Evolutionary conservation across 2,113 vertebrate genomes (phyloP), one percentile per base, ranked within the genome.

Genomic region (Rhineura floridana): DNA sequence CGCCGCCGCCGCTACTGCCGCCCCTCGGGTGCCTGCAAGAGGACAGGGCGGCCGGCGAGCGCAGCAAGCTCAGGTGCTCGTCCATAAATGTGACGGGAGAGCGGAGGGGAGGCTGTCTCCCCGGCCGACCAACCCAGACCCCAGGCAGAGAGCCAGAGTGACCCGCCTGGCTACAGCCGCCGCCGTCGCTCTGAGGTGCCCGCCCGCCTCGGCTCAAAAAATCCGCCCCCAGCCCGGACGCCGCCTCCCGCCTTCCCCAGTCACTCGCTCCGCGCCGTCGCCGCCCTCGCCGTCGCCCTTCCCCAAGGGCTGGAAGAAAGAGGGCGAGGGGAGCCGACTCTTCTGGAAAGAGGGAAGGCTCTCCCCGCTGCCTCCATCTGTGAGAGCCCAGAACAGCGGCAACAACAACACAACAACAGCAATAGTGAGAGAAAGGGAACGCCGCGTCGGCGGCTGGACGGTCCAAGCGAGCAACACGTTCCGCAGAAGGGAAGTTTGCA

Each of bases 51-150:
- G 97, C 97, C 88, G 98, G 98, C 92, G 98, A 98, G 96, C 96
- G 93, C 90, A 98, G 98, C 95, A 98, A 97, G 97, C 98, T 97
- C 96, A 96, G 97, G 94, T 97, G 98, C 96, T 99, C 98, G 97
- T 98, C 98, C 98, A 98, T 98, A 96, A 97, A 97, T 96, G 97
- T 97, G 97, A 90, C 94, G 84, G 96, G 95, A 50, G 93, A 95
- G 92, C 93, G 92, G 95, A 94, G 93, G 91, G 93, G 96, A 94
- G 93, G 91, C 67, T 50, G 30, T 50, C 81, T 87, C 81, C 82
- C 72, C 72, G 95, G 93, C 90, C 3, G 94, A 91, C 93, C 70
- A 95, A 92, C 70, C 84, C 94, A 96, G 95, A 95, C 96, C 96
- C 96, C 96, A 96, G 96, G 96, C 95, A 93, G 96, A 97, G 96